Conservation (phyloP, 2,113 vertebrate species). For the Megaceryle maxima region DNA sequence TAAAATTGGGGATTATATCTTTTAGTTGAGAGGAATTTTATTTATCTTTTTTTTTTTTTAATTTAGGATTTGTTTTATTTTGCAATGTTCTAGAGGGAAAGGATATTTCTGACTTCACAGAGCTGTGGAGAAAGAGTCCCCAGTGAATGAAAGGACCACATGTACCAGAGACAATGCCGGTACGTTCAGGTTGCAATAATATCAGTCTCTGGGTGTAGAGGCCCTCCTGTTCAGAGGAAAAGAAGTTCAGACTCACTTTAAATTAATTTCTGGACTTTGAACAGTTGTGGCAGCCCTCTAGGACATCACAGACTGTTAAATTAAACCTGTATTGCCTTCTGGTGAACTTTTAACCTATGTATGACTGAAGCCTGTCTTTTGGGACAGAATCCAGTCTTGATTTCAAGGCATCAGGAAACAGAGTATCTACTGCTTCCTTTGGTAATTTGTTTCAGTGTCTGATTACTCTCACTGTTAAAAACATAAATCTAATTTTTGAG, state of each 20-base stretch:
- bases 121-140: slow-evolving; percentile 6
- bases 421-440: slow-evolving; percentile 30
- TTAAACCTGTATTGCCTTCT: slow-evolving; percentile 1
- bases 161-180: not conserved
- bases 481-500: slow-evolving; percentile 29
- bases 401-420: slow-evolving; percentile 25
- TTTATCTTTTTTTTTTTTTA: not conserved
- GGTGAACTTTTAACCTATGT: slow-evolving; percentile 39
- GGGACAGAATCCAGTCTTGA: slow-evolving; percentile 10
- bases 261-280: slow-evolving; percentile 23
- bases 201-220: not conserved
- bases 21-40: fast-evolving
- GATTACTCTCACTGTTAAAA: slow-evolving; percentile 14
- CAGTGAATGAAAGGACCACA: not conserved
- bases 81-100: not conserved
- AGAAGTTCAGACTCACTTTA: not conserved
- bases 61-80: not conserved
- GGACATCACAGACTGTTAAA: not conserved
- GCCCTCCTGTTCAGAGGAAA: not conserved
- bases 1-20: not conserved
- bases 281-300: not conserved
- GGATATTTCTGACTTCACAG: slow-evolving; percentile 32
- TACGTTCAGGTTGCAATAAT: not conserved
- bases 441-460: slow-evolving; percentile 23
- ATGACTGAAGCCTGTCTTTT: slow-evolving; percentile 13